phyloP scores from a whole-genome alignment of 2,797 vertebrate species.

The Mallotus villosus region DNA sequence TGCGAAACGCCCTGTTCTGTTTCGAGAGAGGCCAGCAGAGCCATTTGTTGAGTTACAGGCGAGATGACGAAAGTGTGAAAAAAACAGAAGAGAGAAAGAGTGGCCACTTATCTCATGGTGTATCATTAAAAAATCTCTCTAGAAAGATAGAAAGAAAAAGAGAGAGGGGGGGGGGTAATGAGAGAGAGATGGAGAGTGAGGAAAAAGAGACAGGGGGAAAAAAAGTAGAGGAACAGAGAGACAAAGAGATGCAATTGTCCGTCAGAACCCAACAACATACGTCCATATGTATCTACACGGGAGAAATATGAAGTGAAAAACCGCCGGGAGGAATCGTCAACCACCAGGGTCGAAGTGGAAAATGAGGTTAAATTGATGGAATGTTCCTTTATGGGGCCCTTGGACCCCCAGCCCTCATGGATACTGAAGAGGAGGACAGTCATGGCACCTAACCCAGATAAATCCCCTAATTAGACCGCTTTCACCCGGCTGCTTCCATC shows the following conservation, averaged over 20 bases:
- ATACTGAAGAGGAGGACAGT: background rate
- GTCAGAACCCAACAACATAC: background rate
- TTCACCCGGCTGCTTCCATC: background rate
- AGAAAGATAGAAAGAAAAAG: background rate
- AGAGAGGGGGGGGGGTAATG: conserved; percentile 22
- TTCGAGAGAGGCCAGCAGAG: background rate
- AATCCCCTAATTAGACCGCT: background rate
- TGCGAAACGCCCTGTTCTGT: background rate
- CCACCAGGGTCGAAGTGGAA: background rate
- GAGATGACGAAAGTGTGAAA: conserved; percentile 17
- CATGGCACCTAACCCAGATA: background rate
- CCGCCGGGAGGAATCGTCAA: background rate
- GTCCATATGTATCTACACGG: background rate
- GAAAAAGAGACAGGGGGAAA: conserved; percentile 11
- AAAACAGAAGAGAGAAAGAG: conserved; percentile 23
- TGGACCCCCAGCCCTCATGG: background rate
- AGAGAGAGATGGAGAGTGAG: conserved; percentile 26
- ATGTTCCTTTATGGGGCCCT: background rate
- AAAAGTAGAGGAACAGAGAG: conserved; percentile 1
- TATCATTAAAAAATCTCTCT: background rate
- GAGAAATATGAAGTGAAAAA: background rate
- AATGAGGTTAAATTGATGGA: conserved; percentile 1
- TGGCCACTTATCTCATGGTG: background rate
- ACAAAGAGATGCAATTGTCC: background rate
- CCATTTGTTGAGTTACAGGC: background rate